Conservation (phyloP, 2,888 invertebrate species). For the Ophonus ardosiacus region DNA sequence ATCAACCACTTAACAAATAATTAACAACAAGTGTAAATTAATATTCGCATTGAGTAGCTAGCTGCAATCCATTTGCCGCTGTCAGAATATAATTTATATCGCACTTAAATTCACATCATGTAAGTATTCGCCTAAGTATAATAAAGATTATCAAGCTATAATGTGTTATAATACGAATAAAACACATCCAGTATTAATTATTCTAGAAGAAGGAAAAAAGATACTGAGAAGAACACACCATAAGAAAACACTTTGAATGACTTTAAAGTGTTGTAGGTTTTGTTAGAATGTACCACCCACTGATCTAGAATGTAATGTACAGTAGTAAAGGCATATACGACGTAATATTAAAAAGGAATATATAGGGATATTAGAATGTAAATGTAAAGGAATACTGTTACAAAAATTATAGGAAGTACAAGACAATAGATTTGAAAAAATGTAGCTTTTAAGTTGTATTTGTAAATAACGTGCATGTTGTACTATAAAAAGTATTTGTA, state of each 20-base stretch:
- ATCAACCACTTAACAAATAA: not conserved
- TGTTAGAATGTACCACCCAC: not conserved
- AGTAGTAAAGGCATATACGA: not conserved
- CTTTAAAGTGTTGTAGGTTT: not conserved
- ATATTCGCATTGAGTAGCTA: not conserved
- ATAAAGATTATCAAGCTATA: conserved; percentile 18
- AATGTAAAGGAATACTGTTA: not conserved
- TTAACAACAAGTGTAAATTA: not conserved
- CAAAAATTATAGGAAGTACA: not conserved
- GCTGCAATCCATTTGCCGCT: not conserved
- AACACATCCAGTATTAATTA: conserved; percentile 6
- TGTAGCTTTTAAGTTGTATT: too few species aligned
- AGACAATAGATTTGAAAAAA: too few species aligned
- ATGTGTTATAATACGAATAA: conserved; percentile 35
- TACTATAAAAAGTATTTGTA: too few species aligned
- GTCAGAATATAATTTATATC: conserved; percentile 17
- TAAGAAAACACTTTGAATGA: not conserved
- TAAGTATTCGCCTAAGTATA: not conserved
- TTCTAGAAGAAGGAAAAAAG: not conserved
- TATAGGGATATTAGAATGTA: not conserved
- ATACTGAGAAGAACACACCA: not conserved
- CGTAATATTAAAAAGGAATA: not conserved
- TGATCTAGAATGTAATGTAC: not conserved
- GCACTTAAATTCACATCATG: conserved; percentile 14
- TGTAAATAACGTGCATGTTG: too few species aligned